A percentile compares a stretch with the other conserved stretches of the same genome.
Evolutionary conservation across 2,888 invertebrate species (phyloP).

Genomic region (Agrilus cyanescens): DNA sequence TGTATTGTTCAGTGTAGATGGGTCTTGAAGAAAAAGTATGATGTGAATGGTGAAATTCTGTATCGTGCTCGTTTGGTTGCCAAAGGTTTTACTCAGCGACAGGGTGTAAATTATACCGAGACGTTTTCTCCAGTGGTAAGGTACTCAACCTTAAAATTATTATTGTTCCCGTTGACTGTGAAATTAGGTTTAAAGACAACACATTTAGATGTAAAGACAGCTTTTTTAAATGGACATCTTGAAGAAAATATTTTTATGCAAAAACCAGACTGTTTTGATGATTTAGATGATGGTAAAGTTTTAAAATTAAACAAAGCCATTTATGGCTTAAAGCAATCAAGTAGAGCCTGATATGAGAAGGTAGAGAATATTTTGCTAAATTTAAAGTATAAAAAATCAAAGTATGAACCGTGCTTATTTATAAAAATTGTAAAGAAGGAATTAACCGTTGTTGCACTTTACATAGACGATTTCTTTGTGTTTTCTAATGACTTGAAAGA

Average conservation of each 20-base stretch:
- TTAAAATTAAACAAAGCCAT: no score
- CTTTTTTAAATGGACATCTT: background rate
- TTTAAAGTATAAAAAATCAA: no score
- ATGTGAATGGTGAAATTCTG: background rate
- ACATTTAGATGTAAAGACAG: constrained; percentile 2
- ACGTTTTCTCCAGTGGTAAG: constrained; percentile 1
- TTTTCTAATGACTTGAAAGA: no score
- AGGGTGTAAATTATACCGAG: constrained; percentile 1
- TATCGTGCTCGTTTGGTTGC: background rate
- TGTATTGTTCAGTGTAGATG: background rate
- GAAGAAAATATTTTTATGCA: background rate
- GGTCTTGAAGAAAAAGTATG: background rate
- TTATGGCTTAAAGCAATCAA: no score
- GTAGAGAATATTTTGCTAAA: no score
- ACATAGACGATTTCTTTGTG: no score
- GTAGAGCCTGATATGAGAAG: no score
- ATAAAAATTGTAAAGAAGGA: no score
- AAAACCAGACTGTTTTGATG: background rate
- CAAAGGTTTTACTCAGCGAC: background rate
- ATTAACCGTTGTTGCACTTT: no score
- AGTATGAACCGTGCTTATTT: no score
- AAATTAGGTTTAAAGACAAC: background rate
- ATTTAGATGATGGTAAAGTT: no score
- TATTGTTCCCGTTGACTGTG: constrained; percentile 1
- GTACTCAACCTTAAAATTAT: constrained; percentile 2